phyloP scores from a whole-genome alignment of 2,113 vertebrate genomes.

The Cryptomyrus ogoouensis region DNA sequence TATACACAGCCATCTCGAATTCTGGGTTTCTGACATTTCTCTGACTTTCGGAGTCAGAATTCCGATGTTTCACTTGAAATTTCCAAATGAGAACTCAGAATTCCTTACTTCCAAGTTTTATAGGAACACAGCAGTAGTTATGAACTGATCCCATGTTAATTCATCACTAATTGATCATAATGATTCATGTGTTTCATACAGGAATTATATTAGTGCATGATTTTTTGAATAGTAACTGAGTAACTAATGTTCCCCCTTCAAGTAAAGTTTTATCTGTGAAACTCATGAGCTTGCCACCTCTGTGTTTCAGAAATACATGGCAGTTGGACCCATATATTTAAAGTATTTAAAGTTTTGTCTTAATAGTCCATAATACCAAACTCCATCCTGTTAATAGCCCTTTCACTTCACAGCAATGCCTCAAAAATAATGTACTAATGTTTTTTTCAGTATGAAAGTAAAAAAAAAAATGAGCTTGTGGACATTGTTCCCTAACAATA shows the following conservation, averaged over 20 bases:
- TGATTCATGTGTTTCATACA: not conserved
- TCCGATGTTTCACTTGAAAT: no score
- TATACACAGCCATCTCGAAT: not conserved
- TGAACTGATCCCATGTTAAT: not conserved
- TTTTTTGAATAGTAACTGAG: no score
- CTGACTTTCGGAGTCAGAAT: no score
- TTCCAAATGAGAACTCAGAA: no score
- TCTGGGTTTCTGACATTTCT: no score
- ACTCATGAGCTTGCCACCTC: not conserved
- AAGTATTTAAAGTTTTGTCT: not conserved
- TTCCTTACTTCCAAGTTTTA: no score
- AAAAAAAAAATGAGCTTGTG: not conserved
- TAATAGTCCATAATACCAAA: not conserved
- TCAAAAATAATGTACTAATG: not conserved
- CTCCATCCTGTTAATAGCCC: not conserved
- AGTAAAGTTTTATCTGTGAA: not conserved
- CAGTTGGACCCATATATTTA: no score
- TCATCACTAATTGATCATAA: not conserved
- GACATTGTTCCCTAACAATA: not conserved
- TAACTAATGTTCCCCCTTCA: no score
- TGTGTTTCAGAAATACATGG: no score
- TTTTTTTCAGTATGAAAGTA: not conserved
- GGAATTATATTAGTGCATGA: no score
- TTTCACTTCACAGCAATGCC: not conserved
- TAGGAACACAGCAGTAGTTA: no score